A percentile compares a stretch with the other conserved stretches of the same genome.
Conservation (phyloP, 2,797 vertebrate species). For the Dicrostonyx torquatus region DNA sequence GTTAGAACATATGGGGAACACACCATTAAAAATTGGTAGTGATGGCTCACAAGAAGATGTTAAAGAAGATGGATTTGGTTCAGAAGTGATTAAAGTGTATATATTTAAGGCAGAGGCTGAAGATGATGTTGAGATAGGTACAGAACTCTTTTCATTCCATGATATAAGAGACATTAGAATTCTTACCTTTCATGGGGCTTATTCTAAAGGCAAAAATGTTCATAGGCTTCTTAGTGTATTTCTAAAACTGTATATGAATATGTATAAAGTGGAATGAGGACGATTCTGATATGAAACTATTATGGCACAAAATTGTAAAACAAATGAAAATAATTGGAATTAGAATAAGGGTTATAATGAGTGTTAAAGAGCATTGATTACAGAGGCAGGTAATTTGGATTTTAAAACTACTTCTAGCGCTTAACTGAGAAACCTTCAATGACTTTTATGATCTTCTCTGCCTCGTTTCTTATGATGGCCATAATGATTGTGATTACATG, state of each 20-base stretch:
- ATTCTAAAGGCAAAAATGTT: conserved; percentile 13
- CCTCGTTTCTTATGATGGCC: conserved; percentile 48
- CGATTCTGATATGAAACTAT: conserved; percentile 34
- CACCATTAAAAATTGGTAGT: conserved; percentile 96
- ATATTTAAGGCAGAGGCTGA: conserved; percentile 99
- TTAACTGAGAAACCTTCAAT: conserved; percentile 26
- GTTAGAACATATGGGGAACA: conserved; percentile 94
- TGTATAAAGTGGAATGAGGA: conserved; percentile 25
- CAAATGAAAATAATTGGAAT: conserved; percentile 57
- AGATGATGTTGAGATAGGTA: conserved; percentile 98
- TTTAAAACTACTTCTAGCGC: conserved; percentile 45
- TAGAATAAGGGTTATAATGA: conserved; percentile 41
- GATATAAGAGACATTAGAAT: conserved; percentile 35
- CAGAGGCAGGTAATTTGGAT: neutral
- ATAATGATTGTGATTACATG: conserved; percentile 19
- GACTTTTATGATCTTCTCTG: conserved; percentile 17
- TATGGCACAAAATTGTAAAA: conserved; percentile 39
- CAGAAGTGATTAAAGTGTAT: conserved; percentile 99
- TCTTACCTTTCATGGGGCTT: conserved; percentile 1
- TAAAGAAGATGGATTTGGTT: conserved; percentile 95
- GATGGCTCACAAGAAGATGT: conserved; percentile 95
- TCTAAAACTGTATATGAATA: neutral
- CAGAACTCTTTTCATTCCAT: conserved; percentile 52
- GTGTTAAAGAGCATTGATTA: neutral
- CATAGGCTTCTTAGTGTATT: neutral